phyloP scores from a whole-genome alignment of 2,888 invertebrate genomes.

The Amorpha juglandis region DNA sequence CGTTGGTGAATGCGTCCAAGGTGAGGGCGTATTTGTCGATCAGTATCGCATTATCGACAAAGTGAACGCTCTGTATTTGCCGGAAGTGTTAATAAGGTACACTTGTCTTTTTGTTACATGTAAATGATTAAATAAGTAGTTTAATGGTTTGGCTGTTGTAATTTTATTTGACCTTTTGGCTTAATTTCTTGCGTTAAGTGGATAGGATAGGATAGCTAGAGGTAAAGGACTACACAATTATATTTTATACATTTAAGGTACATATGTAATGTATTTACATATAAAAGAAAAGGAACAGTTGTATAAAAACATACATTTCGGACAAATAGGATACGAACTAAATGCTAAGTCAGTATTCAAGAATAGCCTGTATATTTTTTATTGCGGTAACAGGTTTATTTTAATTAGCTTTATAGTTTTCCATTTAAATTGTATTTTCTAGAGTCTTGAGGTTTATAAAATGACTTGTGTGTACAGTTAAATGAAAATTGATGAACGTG shows the following conservation, averaged over 20 bases:
- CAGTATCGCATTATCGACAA: constrained; percentile 38
- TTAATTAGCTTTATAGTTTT: background rate
- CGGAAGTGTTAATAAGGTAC: constrained; percentile 16
- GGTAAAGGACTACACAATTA: background rate
- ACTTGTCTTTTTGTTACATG: background rate
- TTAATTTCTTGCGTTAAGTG: background rate
- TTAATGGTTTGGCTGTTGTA: background rate
- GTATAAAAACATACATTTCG: too few species aligned
- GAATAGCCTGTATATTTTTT: background rate
- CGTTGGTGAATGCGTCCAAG: constrained; percentile 50
- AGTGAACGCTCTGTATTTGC: constrained; percentile 18
- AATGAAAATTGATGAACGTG: background rate
- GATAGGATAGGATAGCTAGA: background rate
- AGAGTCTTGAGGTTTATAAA: background rate
- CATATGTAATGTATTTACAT: too few species aligned
- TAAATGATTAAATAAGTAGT: background rate
- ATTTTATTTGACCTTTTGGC: background rate
- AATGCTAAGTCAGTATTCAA: too few species aligned
- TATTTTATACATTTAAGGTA: background rate
- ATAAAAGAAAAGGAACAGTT: too few species aligned
- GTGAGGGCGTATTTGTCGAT: constrained; percentile 44
- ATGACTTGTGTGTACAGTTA: background rate
- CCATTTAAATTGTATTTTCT: background rate
- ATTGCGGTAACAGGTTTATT: background rate
- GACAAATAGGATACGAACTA: too few species aligned